Conservation (phyloP, 2,797 vertebrate species). For the Coccyzus lansbergi region DNA sequence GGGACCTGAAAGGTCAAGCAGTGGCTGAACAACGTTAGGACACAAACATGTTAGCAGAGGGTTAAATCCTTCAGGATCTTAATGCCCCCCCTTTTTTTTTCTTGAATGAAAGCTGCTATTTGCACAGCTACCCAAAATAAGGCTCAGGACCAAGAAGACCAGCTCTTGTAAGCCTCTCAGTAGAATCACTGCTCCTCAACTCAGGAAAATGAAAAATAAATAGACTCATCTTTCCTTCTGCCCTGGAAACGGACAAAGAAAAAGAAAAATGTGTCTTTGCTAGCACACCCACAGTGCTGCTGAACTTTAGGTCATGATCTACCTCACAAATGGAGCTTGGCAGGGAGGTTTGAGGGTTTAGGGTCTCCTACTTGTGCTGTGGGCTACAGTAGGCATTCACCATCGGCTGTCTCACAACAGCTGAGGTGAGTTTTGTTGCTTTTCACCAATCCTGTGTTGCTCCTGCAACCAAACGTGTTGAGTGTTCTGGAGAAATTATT, state of each 20-base stretch:
- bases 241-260: neutral
- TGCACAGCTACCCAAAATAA: neutral
- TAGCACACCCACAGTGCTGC: neutral
- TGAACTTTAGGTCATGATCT: neutral
- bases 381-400: neutral
- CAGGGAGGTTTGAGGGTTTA: neutral
- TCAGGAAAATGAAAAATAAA: neutral
- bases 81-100: neutral
- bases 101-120: neutral
- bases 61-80: neutral
- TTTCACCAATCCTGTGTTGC: neutral
- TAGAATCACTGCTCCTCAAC: neutral
- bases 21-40: neutral
- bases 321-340: neutral
- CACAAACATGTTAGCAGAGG: neutral
- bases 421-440: neutral
- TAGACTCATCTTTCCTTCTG: neutral
- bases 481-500: neutral
- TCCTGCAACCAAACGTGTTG: neutral
- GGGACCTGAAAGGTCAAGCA: neutral
- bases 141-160: neutral
- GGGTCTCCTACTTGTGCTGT: neutral
- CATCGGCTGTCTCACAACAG: neutral
- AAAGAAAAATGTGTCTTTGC: neutral
- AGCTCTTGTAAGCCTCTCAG: neutral